Evolutionary conservation across 2,797 vertebrate genomes (phyloP).

Genomic region (Taeniopygia guttata): DNA sequence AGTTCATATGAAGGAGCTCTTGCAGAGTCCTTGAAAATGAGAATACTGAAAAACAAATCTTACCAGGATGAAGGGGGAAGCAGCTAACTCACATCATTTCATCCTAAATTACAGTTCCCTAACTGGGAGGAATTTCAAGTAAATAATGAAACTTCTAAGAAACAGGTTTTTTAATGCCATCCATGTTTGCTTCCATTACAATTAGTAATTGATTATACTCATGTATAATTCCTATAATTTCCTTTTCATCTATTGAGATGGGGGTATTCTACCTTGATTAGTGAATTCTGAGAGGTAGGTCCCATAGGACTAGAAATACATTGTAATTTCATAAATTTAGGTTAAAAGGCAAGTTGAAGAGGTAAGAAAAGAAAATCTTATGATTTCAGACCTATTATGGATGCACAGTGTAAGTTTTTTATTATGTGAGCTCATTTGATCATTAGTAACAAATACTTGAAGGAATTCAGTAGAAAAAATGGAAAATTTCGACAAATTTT

Average conservation of each 20-base stretch:
- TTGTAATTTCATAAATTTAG: neutral
- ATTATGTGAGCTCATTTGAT: neutral
- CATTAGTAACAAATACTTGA: neutral
- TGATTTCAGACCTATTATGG: neutral
- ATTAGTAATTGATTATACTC: neutral
- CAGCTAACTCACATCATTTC: neutral
- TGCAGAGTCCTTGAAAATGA: neutral
- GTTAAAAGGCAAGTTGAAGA: neutral
- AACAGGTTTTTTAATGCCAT: neutral
- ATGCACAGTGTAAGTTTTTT: neutral
- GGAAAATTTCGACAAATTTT: neutral
- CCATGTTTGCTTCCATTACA: neutral
- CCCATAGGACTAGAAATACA: neutral
- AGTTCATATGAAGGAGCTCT: neutral
- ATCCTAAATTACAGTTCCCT: neutral
- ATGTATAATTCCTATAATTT: neutral
- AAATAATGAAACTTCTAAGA: neutral
- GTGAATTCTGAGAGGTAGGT: neutral
- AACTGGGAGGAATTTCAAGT: neutral
- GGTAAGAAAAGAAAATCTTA: neutral
- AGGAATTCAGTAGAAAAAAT: neutral
- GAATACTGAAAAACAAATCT: neutral
- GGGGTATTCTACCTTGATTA: neutral
- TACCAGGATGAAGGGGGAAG: neutral
- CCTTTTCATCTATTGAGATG: neutral